These are phyloP conservation scores for Zoroaster sp. DNA, from an alignment of 53 echinoderm and acorn worm genomes.

Conservation along the genomic window DNA sequence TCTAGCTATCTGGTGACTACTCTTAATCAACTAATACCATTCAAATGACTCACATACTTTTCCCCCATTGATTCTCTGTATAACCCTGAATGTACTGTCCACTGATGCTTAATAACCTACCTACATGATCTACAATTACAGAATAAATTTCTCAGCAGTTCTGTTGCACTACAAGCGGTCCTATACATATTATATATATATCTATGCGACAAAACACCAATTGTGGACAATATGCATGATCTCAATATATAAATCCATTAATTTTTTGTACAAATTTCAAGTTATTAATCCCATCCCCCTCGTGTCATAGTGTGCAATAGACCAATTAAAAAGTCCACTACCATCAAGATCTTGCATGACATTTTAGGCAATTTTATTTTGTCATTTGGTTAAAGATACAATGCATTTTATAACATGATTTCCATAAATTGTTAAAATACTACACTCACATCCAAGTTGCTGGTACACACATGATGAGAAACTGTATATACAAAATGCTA, in stretches of 20 bases:
- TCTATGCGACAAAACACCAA: constrained; percentile 47
- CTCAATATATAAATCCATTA: constrained; percentile 52
- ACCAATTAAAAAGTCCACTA: background rate
- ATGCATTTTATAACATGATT: constrained; percentile 32
- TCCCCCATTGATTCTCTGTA: background rate
- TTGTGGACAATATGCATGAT: constrained; percentile 55
- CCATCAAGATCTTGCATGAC: background rate
- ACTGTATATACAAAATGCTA: constrained; percentile 2
- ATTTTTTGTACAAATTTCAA: constrained; percentile 58
- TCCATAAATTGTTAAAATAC: constrained; percentile 21
- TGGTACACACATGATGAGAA: constrained; percentile 14
- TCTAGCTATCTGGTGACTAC: no score
- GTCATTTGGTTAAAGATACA: background rate
- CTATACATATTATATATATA: constrained; percentile 32
- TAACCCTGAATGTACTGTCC: constrained; percentile 4
- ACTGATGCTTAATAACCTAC: background rate
- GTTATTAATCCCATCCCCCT: background rate
- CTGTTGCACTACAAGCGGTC: constrained; percentile 1
- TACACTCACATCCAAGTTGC: constrained; percentile 41
- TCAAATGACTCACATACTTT: no score
- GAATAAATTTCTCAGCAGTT: background rate
- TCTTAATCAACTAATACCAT: no score
- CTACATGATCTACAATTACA: background rate
- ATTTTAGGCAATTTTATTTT: constrained; percentile 1
- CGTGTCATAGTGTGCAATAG: background rate